Percentiles rank a stretch among this genome's conserved stretches.
Conservation (phyloP, 2,113 vertebrate species). For the Alosa alosa region DNA sequence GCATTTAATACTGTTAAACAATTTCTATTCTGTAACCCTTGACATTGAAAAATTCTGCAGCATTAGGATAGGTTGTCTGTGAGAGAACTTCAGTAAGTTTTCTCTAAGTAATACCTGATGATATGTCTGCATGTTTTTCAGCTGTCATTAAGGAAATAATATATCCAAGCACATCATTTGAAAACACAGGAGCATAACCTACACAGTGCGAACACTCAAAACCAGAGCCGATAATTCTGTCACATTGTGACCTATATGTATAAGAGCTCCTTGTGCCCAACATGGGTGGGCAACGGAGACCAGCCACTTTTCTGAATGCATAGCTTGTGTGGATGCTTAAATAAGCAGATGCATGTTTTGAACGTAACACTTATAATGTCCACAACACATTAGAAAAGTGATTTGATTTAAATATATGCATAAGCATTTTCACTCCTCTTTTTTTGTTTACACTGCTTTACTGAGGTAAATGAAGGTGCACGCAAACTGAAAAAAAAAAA, state of each 20-base stretch:
- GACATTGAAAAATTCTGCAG: neutral
- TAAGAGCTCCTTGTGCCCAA: neutral
- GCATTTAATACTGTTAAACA: slow-evolving; percentile 63
- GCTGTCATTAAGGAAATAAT: neutral
- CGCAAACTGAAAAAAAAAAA: slow-evolving; percentile 37
- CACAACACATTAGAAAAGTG: neutral
- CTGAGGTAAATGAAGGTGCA: slow-evolving; percentile 46
- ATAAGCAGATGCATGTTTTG: neutral
- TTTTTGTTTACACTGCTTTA: slow-evolving; percentile 39
- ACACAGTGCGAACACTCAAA: neutral
- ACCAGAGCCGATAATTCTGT: neutral
- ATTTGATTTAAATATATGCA: slow-evolving; percentile 22
- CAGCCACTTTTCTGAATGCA: neutral
- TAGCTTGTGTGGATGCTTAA: neutral
- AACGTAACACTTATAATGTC: neutral
- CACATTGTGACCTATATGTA: slow-evolving; percentile 4
- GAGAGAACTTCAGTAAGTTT: neutral
- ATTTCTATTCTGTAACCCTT: slow-evolving; percentile 35
- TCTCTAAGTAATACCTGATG: neutral
- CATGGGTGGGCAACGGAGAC: neutral
- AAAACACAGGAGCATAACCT: slow-evolving; percentile 12
- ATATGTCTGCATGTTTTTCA: neutral
- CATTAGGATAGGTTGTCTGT: neutral
- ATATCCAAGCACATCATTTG: neutral
- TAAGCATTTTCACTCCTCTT: slow-evolving; percentile 31